phyloP scores from a whole-genome alignment of 2,113 vertebrate genomes.

The Pterocles orientalis region DNA sequence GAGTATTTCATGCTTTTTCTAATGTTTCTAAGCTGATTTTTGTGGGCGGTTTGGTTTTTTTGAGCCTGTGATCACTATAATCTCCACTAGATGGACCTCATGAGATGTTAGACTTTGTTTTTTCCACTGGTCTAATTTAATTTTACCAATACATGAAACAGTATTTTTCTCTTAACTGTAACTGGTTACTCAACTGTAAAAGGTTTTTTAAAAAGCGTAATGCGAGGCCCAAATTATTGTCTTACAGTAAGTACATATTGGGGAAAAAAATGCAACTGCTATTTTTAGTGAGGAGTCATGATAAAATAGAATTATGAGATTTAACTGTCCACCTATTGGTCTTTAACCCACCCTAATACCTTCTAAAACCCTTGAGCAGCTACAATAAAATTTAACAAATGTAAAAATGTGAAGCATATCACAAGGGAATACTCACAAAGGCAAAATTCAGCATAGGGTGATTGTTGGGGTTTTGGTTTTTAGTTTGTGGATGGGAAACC shows the following conservation, averaged over 20 bases:
- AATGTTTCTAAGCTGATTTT: not conserved
- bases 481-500: not conserved
- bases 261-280: not conserved
- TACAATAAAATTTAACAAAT: not conserved
- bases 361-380: not conserved
- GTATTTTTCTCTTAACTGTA: not conserved
- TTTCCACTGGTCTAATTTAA: not conserved
- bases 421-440: not conserved
- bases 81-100: conserved; percentile 69
- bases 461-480: not conserved
- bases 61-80: not conserved
- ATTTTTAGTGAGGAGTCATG: not conserved
- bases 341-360: not conserved
- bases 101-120: not conserved
- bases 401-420: not conserved
- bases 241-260: not conserved
- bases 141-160: not conserved
- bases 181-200: not conserved
- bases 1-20: not conserved
- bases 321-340: not conserved
- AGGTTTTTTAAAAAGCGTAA: not conserved
- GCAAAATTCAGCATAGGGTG: not conserved
- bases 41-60: not conserved
- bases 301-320: not conserved
- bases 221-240: not conserved